Evolutionary conservation across 2,113 vertebrate species (phyloP).

Genomic region (Psettodes erumei): DNA sequence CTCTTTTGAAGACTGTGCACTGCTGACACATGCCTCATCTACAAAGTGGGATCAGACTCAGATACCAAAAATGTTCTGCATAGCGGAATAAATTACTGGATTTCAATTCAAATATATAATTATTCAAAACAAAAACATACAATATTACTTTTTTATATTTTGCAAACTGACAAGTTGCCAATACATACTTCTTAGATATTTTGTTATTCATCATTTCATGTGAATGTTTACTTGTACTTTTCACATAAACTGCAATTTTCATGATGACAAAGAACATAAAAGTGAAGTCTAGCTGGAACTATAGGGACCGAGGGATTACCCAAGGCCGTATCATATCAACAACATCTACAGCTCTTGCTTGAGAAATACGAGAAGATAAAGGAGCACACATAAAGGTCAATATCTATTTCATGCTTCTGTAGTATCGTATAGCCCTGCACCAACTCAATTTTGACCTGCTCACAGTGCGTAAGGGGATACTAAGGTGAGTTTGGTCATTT

Average conservation of each 20-base stretch:
- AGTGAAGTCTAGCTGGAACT: background rate
- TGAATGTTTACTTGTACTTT: background rate
- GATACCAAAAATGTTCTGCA: constrained; percentile 5
- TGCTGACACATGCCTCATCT: background rate
- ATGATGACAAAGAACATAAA: constrained; percentile 6
- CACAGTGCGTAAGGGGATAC: constrained; percentile 15
- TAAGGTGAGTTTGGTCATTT: constrained; percentile 40
- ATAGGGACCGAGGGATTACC: no score
- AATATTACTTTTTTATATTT: background rate
- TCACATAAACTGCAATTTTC: background rate
- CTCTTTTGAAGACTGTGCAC: background rate
- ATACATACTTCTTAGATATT: background rate
- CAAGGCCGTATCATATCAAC: background rate
- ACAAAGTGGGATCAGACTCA: background rate
- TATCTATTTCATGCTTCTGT: constrained; percentile 70
- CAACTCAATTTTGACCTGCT: constrained; percentile 34
- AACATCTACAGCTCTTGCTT: background rate
- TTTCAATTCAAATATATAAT: background rate
- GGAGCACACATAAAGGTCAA: constrained; percentile 46
- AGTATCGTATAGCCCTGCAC: constrained; percentile 17
- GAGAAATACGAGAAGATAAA: constrained; percentile 18
- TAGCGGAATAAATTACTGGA: background rate
- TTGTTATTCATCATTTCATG: background rate
- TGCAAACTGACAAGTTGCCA: background rate
- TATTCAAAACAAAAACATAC: background rate